Evolutionary conservation across 2,888 invertebrate species (phyloP).

Genomic region (Amphipyra berbera): DNA sequence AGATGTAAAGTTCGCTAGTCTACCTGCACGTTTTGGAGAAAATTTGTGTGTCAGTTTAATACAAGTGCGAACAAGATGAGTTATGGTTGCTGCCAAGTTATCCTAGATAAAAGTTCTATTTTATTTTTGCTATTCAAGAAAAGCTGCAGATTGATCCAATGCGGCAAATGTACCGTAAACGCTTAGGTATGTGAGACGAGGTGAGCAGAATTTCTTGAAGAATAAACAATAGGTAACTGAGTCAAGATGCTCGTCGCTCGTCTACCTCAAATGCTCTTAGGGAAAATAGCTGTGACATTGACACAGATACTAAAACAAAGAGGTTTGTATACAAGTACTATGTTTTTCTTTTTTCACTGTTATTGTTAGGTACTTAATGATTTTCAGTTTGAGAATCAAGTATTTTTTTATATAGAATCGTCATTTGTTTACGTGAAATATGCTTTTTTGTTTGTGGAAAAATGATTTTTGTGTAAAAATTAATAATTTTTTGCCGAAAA

Average conservation of each 20-base stretch:
- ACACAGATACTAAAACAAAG: slow-evolving; percentile 21
- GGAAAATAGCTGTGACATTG: slow-evolving; percentile 44
- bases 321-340: too few species aligned
- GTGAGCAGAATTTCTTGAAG: slow-evolving; percentile 3
- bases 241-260: slow-evolving; percentile 7
- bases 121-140: slow-evolving; percentile 19
- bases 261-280: slow-evolving; percentile 34
- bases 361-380: too few species aligned
- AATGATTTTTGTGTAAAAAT: too few species aligned
- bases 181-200: background rate
- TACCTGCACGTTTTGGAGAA: background rate
- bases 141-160: slow-evolving; percentile 9
- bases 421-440: too few species aligned
- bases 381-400: too few species aligned
- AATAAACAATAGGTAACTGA: slow-evolving; percentile 32
- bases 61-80: slow-evolving; percentile 13
- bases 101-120: slow-evolving; percentile 11
- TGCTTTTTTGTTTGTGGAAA: too few species aligned
- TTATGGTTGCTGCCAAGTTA: slow-evolving; percentile 30
- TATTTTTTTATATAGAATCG: too few species aligned
- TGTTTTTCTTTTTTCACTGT: too few species aligned
- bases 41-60: slow-evolving; percentile 6
- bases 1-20: slow-evolving; percentile 7
- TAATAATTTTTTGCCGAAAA: too few species aligned
- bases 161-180: background rate